Conservation (phyloP, 1,140 invertebrate species). For the Aphelenchoides besseyi region DNA sequence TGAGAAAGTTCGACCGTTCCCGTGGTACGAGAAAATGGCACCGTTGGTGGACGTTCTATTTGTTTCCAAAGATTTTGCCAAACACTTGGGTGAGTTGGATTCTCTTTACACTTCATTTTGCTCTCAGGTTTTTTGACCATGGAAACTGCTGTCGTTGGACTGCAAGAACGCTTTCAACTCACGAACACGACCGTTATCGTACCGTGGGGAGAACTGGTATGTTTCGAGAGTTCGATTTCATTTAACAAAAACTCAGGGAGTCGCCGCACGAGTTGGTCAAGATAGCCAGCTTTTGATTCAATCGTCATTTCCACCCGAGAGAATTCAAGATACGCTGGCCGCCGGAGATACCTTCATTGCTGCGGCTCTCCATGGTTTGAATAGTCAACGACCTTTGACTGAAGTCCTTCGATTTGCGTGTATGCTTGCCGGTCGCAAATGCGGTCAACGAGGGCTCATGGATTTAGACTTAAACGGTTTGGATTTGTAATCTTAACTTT, state of each 20-base stretch:
- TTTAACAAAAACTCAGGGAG: constrained; percentile 25
- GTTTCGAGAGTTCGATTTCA: background rate
- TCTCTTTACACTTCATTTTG: background rate
- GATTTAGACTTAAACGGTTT: constrained; percentile 25
- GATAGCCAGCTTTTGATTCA: constrained; percentile 21
- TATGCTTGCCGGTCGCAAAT: constrained; percentile 33
- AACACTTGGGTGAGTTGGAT: constrained; percentile 26
- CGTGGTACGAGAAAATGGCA: constrained; percentile 36
- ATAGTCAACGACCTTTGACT: constrained; percentile 17
- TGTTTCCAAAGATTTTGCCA: constrained; percentile 45
- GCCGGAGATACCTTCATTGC: constrained; percentile 43
- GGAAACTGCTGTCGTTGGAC: constrained; percentile 29
- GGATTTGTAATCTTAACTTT: too few species aligned
- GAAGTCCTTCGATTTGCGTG: constrained; percentile 29
- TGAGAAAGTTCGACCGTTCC: constrained; percentile 40
- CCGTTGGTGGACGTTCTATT: constrained; percentile 36
- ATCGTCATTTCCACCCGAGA: constrained; percentile 18
- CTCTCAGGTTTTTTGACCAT: constrained; percentile 40
- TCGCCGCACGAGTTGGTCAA: constrained; percentile 11
- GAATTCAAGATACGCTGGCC: constrained; percentile 40
- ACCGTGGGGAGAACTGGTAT: constrained; percentile 44
- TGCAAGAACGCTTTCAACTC: constrained; percentile 14
- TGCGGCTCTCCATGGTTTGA: constrained; percentile 29
- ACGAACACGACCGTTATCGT: constrained; percentile 30
- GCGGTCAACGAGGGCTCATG: constrained; percentile 30